Evolutionary conservation across 2,797 vertebrate species (phyloP), one percentile per base, ranked within the genome.

Genomic region (Sorex maritimensis): DNA sequence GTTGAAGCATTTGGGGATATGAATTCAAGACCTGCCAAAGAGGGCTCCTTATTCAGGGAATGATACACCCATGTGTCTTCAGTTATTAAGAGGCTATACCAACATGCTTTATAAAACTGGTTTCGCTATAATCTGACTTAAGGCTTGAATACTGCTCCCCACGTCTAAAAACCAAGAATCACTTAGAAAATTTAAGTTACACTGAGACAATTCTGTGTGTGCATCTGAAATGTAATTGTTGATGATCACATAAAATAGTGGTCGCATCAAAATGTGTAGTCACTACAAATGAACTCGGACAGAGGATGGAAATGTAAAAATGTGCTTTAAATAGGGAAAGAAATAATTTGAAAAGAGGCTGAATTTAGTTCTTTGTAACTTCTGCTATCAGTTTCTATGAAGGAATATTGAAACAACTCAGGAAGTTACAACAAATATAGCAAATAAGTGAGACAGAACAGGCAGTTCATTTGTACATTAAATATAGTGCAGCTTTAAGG

Each of bases 1-100:
- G 95, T 90, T 92, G 26, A 97, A 97, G 95, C 94, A 41, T 94
- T 96, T 97, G n/a, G 46, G 96, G 94, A 96, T 96, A 98, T 94
- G 93, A 97, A 97, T 97, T 97, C 97, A 90, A 82, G 93, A 94
- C 94, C 82, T 93, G 95, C 94, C 85, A 94, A 44, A 92, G 75
- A 79, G 81, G 78, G 89, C 19, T 75, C 44, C 63, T 91, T 87
- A 84, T 68, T 69, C 72, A 78, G 61, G 89, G 23, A 23, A 44
- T 7, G 72, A 73, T 92, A 30, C 44, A 28, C n/a, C 88, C 71
- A 44, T 44, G 34, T 85, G 49, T 58, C 12, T 83, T 63, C 49
- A 44, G 46, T 67, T 88, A 92, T 67, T 61, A 65, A 81, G 23
- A 74, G 30, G 30, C 11, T 88, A 23, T 21, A 44, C 28, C 23